Percentiles rank a stretch among this genome's conserved stretches.
phyloP scores from a whole-genome alignment of 2,888 invertebrate genomes.

The Trimorus sp. region DNA sequence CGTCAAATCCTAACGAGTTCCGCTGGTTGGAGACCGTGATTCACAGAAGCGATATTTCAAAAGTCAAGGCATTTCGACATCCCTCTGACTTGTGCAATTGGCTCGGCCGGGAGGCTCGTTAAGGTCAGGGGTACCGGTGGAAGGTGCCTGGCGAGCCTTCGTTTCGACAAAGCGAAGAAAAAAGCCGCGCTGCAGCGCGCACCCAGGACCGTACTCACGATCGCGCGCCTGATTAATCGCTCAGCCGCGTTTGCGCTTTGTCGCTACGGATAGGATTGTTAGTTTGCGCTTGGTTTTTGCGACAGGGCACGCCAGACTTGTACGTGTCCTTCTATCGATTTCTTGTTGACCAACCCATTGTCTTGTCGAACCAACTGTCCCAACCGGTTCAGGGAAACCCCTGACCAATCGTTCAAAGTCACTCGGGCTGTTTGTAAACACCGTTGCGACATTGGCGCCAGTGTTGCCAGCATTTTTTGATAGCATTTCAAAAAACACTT shows the following conservation, averaged over 20 bases:
- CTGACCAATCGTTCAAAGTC: no score
- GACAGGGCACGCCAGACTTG: no score
- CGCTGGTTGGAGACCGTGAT: constrained; percentile 72
- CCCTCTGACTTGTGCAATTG: constrained; percentile 76
- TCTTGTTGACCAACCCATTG: no score
- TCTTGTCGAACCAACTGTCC: no score
- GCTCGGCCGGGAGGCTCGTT: constrained; percentile 71
- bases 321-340: no score
- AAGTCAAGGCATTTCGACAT: constrained; percentile 77
- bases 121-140: constrained; percentile 79
- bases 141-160: constrained; percentile 62
- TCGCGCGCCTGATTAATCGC: constrained; percentile 5
- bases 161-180: constrained; percentile 53
- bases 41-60: constrained; percentile 75
- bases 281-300: neutral
- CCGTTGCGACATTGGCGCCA: constrained; percentile 15
- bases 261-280: neutral
- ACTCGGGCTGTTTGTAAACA: constrained; percentile 21
- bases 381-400: no score
- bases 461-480: no score
- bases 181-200: constrained; percentile 41
- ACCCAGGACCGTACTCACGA: constrained; percentile 26
- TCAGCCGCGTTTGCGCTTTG: neutral
- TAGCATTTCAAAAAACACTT: no score
- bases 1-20: constrained; percentile 68